These are phyloP conservation scores for Peromyscus nudipes DNA, from an alignment of 2,797 vertebrate genomes.

Conservation along the genomic window DNA sequence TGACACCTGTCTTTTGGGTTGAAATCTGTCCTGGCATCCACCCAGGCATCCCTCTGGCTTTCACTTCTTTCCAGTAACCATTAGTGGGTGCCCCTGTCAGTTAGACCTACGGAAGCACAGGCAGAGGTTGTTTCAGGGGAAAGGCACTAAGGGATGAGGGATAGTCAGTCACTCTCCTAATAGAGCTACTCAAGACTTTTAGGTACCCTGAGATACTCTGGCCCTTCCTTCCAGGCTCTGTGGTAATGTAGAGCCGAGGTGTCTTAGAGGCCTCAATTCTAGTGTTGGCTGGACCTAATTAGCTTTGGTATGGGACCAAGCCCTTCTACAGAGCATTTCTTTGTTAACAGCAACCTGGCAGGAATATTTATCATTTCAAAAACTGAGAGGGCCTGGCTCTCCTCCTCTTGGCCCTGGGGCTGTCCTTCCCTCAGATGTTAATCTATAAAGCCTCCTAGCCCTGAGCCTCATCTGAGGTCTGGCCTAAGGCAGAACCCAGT, in stretches of 20 bases:
- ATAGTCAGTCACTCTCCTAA: background rate
- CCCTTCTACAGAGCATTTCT: slow-evolving; percentile 53
- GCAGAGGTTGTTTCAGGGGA: background rate
- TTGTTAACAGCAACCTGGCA: slow-evolving; percentile 75
- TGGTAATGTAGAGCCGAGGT: slow-evolving; percentile 53
- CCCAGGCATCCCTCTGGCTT: background rate
- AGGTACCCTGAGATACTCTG: background rate
- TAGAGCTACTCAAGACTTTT: background rate
- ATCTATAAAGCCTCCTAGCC: slow-evolving; percentile 25
- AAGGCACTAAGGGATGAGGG: background rate
- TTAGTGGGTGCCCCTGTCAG: background rate
- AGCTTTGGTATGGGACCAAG: slow-evolving; percentile 71
- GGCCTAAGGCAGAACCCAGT: slow-evolving; percentile 62
- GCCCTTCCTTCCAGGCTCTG: slow-evolving; percentile 57
- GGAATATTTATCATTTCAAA: slow-evolving; percentile 72
- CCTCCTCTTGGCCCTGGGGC: background rate
- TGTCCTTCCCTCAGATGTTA: background rate
- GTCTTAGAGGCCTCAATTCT: slow-evolving; percentile 72
- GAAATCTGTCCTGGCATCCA: background rate
- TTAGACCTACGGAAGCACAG: background rate
- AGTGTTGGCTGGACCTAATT: slow-evolving; percentile 83
- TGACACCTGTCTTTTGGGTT: fast-evolving
- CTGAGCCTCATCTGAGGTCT: slow-evolving; percentile 25
- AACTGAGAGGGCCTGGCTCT: slow-evolving; percentile 61
- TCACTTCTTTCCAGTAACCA: background rate